A percentile compares a stretch with the other conserved stretches of the same genome.
phyloP scores from a whole-genome alignment of 1,140 invertebrate species.

The Portunus trituberculatus region DNA sequence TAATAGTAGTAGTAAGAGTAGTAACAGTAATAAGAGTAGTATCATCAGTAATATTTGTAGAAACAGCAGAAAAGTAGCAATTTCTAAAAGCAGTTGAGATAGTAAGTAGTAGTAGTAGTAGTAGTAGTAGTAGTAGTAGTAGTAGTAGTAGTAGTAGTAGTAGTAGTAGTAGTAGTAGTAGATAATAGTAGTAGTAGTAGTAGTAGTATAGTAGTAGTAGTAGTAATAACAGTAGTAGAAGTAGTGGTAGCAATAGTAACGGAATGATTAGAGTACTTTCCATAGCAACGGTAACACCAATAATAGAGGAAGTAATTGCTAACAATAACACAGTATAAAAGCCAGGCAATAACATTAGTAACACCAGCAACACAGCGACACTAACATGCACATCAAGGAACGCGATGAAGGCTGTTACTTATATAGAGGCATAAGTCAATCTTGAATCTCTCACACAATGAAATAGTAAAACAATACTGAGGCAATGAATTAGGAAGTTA shows the following conservation, averaged over 20 bases:
- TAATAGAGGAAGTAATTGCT: neutral
- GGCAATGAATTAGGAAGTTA: too few relatives aligned
- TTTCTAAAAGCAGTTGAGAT: neutral
- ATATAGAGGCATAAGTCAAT: neutral
- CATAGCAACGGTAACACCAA: neutral
- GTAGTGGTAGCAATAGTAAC: neutral
- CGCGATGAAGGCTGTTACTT: neutral
- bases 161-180: neutral
- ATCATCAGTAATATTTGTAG: neutral
- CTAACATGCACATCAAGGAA: neutral
- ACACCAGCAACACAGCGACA: neutral
- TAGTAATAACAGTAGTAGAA: neutral
- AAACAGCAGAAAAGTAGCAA: neutral
- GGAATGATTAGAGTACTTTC: neutral
- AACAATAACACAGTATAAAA: slow-evolving; percentile 1
- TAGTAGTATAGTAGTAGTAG: neutral
- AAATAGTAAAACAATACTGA: neutral
- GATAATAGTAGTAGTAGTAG: neutral
- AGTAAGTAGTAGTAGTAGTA: neutral
- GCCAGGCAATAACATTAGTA: neutral
- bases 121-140: neutral
- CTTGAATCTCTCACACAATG: neutral
- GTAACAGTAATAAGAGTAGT: neutral
- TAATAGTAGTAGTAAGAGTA: neutral
- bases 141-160: neutral